A percentile compares a stretch with the other conserved stretches of the same genome.
phyloP scores from a whole-genome alignment of 2,797 vertebrate species.

The Pteropus rufus region DNA sequence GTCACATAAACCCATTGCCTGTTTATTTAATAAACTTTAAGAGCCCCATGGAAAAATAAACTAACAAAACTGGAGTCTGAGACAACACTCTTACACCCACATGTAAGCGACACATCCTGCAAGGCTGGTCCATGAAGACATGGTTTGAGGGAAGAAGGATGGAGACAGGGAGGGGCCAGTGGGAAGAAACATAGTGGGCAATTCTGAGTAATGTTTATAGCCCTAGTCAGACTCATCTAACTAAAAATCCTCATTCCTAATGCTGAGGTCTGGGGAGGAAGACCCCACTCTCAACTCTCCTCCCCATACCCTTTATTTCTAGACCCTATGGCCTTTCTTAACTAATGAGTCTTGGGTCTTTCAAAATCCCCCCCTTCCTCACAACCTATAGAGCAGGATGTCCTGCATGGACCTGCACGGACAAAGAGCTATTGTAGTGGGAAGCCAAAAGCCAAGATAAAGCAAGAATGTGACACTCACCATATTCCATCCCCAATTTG shows the following conservation, averaged over 20 bases:
- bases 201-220: neutral
- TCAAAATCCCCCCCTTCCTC: neutral
- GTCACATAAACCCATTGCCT: constrained; percentile 32
- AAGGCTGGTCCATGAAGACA: neutral
- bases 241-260: neutral
- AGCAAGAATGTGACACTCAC: neutral
- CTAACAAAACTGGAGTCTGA: constrained; percentile 42
- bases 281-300: neutral
- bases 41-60: constrained; percentile 57
- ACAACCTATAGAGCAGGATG: neutral
- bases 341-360: neutral
- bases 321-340: neutral
- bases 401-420: neutral
- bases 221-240: neutral
- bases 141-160: neutral
- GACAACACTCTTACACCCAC: constrained; percentile 19
- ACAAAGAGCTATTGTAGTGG: neutral
- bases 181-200: neutral
- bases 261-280: neutral
- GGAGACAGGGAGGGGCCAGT: neutral
- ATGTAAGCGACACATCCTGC: neutral
- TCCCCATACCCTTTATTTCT: neutral
- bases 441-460: neutral
- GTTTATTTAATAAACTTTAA: constrained; percentile 69
- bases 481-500: neutral